phyloP scores from a whole-genome alignment of 2,888 invertebrate genomes.

The Archips xylosteana region DNA sequence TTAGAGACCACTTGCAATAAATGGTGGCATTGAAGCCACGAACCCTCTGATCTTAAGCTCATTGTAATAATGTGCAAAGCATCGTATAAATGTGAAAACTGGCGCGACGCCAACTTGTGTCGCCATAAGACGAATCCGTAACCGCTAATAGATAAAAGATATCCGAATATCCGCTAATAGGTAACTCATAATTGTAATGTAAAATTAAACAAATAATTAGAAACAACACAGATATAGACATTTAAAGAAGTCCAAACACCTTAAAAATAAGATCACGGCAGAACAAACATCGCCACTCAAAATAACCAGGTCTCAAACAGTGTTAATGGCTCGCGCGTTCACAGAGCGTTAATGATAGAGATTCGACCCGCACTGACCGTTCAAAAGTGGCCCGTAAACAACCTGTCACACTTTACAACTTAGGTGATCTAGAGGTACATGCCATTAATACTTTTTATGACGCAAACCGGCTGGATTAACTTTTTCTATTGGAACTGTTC shows the following conservation, averaged over 20 bases:
- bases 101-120: slow-evolving; percentile 69
- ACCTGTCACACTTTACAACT: slow-evolving; percentile 36
- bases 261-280: slow-evolving; percentile 29
- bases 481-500: neutral
- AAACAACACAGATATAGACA: neutral
- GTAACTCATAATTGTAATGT: neutral
- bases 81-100: slow-evolving; percentile 71
- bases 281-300: slow-evolving; percentile 44
- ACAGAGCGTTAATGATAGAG: slow-evolving; percentile 44
- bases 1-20: slow-evolving; percentile 49
- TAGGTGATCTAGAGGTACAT: slow-evolving; percentile 22
- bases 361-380: slow-evolving; percentile 46
- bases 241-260: neutral
- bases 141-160: slow-evolving; percentile 10
- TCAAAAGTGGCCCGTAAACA: slow-evolving; percentile 43
- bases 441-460: slow-evolving; percentile 18
- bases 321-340: slow-evolving; percentile 49
- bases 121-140: slow-evolving; percentile 44
- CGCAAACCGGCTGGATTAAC: slow-evolving; percentile 19
- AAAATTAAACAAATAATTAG: neutral
- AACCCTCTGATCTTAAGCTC: slow-evolving; percentile 65
- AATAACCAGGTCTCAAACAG: slow-evolving; percentile 51
- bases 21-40: slow-evolving; percentile 45
- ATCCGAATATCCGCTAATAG: neutral
- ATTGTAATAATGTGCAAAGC: slow-evolving; percentile 64